These are phyloP conservation scores for Megaceryle alcyon DNA, from an alignment of 2,797 vertebrate species.

Conservation along the genomic window DNA sequence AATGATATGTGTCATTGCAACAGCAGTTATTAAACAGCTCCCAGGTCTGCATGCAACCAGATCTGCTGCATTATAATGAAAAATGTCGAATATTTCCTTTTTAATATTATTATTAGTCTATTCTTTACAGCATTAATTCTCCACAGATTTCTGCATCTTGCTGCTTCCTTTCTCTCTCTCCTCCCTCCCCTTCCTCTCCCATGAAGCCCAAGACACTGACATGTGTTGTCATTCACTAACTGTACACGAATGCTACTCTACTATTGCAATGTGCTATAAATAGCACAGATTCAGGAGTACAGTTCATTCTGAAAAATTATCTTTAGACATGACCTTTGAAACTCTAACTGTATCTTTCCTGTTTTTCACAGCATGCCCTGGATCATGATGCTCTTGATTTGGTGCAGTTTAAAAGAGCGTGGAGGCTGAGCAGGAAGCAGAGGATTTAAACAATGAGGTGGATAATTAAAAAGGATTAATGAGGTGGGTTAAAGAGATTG, in stretches of 20 bases:
- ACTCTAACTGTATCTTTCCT: conserved; percentile 14
- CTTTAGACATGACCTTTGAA: conserved; percentile 70
- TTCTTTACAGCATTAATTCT: neutral
- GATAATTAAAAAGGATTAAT: conserved; percentile 72
- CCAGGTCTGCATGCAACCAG: neutral
- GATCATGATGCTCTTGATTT: conserved; percentile 23
- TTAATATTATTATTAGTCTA: neutral
- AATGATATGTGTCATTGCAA: neutral
- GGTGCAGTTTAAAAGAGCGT: neutral
- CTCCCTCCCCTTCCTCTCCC: neutral
- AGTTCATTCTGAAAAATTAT: conserved; percentile 68
- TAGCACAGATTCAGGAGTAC: conserved; percentile 62
- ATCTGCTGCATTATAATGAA: neutral
- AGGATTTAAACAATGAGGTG: conserved; percentile 60
- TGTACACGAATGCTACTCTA: neutral
- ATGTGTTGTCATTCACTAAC: neutral
- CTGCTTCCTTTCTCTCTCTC: neutral
- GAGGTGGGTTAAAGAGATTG: conserved; percentile 55
- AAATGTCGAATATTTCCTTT: neutral
- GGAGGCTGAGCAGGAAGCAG: conserved; percentile 1
- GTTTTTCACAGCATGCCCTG: conserved; percentile 1
- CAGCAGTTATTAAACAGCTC: conserved; percentile 19
- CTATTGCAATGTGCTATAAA: conserved; percentile 60
- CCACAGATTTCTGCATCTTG: neutral
- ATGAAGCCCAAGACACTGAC: neutral